Conservation (phyloP, 2,888 invertebrate species). For the Ceramica pisi region DNA sequence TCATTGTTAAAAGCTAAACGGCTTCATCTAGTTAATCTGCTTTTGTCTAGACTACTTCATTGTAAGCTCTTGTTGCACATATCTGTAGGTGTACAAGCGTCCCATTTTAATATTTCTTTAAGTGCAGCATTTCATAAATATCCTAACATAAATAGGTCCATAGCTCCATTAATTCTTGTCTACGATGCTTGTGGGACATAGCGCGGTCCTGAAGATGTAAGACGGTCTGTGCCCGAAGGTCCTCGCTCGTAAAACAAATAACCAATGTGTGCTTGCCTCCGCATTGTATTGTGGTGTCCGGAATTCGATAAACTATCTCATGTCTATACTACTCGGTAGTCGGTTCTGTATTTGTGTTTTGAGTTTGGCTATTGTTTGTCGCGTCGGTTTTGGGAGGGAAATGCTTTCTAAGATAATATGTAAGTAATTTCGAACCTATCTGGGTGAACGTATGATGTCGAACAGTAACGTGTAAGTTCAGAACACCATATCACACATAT, state of each 20-base stretch:
- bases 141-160: conserved; percentile 43
- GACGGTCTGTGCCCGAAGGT: conserved; percentile 41
- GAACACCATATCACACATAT: too few species aligned
- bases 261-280: conserved; percentile 64
- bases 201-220: conserved; percentile 32
- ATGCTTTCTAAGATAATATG: conserved; percentile 9
- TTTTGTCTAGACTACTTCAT: background rate
- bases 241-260: conserved; percentile 72
- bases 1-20: too few species aligned
- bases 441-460: background rate
- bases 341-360: conserved; percentile 34
- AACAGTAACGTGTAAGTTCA: background rate
- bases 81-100: background rate
- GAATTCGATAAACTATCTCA: conserved; percentile 61
- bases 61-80: background rate
- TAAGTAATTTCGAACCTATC: background rate
- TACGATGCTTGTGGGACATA: conserved; percentile 44
- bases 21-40: background rate
- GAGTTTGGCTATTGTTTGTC: conserved; percentile 22
- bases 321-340: background rate
- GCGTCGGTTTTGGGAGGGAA: conserved; percentile 15
- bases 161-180: conserved; percentile 53
- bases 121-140: conserved; percentile 27
- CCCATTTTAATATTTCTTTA: conserved; percentile 21
- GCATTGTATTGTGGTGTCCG: conserved; percentile 58